phyloP scores from a whole-genome alignment of 2,113 vertebrate genomes.

The Cyphotilapia sp. region DNA sequence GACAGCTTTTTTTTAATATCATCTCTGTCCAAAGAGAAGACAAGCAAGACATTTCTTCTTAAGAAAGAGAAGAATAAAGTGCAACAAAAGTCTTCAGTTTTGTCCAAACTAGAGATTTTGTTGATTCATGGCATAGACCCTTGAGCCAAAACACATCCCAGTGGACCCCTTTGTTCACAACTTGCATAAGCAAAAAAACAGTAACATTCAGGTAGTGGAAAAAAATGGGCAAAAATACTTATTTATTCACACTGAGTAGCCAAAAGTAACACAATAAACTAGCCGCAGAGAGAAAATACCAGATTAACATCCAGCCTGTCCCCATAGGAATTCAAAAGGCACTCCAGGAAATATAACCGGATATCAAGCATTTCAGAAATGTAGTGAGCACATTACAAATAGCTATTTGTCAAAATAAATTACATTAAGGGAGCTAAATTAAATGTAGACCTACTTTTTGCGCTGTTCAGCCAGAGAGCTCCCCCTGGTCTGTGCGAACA shows the following conservation, averaged over 20 bases:
- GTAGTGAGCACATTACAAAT: not conserved
- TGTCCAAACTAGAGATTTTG: not conserved
- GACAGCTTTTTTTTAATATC: not conserved
- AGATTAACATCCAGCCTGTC: not conserved
- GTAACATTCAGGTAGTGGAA: not conserved
- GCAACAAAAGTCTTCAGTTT: not conserved
- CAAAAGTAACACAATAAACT: not conserved
- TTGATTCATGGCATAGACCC: not conserved
- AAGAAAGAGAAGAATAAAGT: not conserved
- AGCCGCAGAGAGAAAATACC: not conserved
- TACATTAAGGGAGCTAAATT: not conserved
- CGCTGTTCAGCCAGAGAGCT: slow-evolving; percentile 88
- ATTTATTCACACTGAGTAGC: not conserved
- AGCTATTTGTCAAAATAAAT: not conserved
- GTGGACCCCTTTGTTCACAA: not conserved
- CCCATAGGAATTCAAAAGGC: not conserved
- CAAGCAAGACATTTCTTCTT: not conserved
- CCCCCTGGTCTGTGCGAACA: slow-evolving; percentile 92
- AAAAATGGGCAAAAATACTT: not conserved
- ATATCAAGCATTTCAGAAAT: not conserved
- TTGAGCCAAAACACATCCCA: not conserved
- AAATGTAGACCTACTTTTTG: slow-evolving; percentile 78
- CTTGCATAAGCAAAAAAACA: not conserved
- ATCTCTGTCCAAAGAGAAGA: not conserved
- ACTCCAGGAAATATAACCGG: not conserved